Conservation (phyloP, 2,113 vertebrate species). For the Scalopus aquaticus region DNA sequence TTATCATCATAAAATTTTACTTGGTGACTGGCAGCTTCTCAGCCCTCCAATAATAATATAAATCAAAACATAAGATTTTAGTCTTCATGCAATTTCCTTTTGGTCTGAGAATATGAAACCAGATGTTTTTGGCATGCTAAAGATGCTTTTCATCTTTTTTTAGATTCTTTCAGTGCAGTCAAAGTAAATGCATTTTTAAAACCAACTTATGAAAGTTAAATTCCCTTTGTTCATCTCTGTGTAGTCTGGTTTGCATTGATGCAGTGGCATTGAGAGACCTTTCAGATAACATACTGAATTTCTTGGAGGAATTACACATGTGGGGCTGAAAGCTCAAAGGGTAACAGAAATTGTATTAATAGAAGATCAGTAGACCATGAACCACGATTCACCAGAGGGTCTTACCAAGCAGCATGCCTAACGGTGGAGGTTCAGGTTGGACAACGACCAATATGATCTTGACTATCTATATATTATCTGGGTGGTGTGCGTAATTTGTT, state of each 20-base stretch:
- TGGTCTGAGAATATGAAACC: slow-evolving; percentile 95
- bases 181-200: slow-evolving; percentile 93
- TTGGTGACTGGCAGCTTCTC: slow-evolving; percentile 90
- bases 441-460: slow-evolving; percentile 63
- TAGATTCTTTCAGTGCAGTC: slow-evolving; percentile 89
- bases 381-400: slow-evolving; percentile 63
- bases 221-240: slow-evolving; percentile 93
- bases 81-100: slow-evolving; percentile 97
- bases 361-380: slow-evolving; percentile 82
- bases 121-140: slow-evolving; percentile 97
- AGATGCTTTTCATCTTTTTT: slow-evolving; percentile 96
- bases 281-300: slow-evolving; percentile 86
- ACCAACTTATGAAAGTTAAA: slow-evolving; percentile 92
- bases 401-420: slow-evolving; percentile 51
- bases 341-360: slow-evolving; percentile 83
- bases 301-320: slow-evolving; percentile 84
- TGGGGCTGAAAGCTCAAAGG: slow-evolving; percentile 82
- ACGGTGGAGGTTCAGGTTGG: slow-evolving; percentile 53
- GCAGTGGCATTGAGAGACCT: slow-evolving; percentile 89
- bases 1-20: slow-evolving; percentile 92
- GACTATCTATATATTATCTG: slow-evolving; percentile 72
- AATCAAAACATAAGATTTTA: slow-evolving; percentile 98
- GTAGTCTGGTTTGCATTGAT: slow-evolving; percentile 98
- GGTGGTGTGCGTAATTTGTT: slow-evolving; percentile 82
- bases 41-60: slow-evolving; percentile 94